These are phyloP conservation scores for Myiozetetes cayanensis DNA, from an alignment of 2,113 vertebrate genomes.

Conservation along the genomic window DNA sequence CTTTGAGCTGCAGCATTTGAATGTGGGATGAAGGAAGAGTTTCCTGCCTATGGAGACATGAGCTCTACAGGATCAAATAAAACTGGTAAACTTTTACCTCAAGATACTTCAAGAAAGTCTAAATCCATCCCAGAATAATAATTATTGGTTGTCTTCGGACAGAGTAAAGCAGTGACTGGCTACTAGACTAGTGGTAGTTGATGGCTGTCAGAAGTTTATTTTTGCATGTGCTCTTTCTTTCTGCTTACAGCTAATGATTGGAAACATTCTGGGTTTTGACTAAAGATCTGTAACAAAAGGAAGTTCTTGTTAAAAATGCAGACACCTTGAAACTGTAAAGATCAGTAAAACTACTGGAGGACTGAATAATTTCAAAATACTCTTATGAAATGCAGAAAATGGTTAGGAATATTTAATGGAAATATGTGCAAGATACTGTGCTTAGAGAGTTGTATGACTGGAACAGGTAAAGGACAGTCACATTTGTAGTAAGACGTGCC, in stretches of 20 bases:
- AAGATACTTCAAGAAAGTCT: not conserved
- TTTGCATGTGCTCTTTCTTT: not conserved
- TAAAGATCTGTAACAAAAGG: not conserved
- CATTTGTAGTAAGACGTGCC: not conserved
- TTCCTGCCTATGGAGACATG: not conserved
- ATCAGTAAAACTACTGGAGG: not conserved
- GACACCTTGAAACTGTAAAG: not conserved
- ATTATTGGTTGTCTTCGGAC: not conserved
- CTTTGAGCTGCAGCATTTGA: not conserved
- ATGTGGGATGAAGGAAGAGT: not conserved
- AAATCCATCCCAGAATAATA: not conserved
- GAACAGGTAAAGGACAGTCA: rapidly evolving
- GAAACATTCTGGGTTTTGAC: not conserved
- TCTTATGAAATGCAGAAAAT: not conserved
- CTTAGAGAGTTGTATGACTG: not conserved
- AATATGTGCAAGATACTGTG: not conserved
- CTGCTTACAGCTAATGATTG: not conserved
- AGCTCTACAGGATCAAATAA: not conserved
- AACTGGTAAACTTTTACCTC: not conserved
- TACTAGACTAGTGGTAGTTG: not conserved
- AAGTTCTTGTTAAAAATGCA: not conserved
- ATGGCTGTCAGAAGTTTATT: not conserved
- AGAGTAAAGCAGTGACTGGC: not conserved
- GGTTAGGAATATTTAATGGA: not conserved
- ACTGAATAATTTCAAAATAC: not conserved